A percentile compares a stretch with the other conserved stretches of the same genome.
Conservation (phyloP, 2,113 vertebrate species). For the Mungos mungo region DNA sequence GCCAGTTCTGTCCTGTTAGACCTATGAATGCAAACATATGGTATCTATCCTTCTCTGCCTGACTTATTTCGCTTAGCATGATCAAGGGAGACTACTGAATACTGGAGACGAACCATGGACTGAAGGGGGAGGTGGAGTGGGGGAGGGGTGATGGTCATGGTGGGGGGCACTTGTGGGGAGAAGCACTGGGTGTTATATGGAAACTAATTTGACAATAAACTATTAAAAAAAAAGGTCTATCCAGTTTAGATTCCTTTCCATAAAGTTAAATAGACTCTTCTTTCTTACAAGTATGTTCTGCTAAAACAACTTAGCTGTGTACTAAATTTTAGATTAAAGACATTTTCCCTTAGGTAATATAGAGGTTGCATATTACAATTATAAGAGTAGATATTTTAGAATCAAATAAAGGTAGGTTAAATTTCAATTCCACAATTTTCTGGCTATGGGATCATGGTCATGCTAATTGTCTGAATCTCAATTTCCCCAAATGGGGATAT, state of each 20-base stretch:
- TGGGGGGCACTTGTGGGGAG: too few species aligned
- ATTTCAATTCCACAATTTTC: neutral
- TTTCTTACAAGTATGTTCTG: neutral
- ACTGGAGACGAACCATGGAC: too few species aligned
- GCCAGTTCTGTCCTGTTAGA: too few species aligned
- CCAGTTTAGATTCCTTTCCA: neutral
- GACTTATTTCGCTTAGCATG: too few species aligned
- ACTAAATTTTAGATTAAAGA: constrained; percentile 3
- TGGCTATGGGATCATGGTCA: neutral
- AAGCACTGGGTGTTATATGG: too few species aligned
- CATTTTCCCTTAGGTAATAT: neutral
- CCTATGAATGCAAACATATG: too few species aligned
- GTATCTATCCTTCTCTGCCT: too few species aligned
- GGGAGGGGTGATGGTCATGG: too few species aligned
- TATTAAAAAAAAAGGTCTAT: neutral
- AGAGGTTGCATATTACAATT: neutral
- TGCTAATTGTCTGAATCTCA: neutral
- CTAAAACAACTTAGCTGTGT: neutral
- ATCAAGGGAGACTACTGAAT: too few species aligned
- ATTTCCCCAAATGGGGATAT: neutral
- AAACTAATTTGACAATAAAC: too few species aligned
- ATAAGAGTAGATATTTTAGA: neutral
- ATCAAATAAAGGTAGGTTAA: neutral
- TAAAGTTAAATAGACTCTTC: neutral
- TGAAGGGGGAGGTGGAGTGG: too few species aligned